Evolutionary conservation across 37 sponge, comb jelly and placozoan genomes (phyloP).

Genomic region (Oscarella lobularis): DNA sequence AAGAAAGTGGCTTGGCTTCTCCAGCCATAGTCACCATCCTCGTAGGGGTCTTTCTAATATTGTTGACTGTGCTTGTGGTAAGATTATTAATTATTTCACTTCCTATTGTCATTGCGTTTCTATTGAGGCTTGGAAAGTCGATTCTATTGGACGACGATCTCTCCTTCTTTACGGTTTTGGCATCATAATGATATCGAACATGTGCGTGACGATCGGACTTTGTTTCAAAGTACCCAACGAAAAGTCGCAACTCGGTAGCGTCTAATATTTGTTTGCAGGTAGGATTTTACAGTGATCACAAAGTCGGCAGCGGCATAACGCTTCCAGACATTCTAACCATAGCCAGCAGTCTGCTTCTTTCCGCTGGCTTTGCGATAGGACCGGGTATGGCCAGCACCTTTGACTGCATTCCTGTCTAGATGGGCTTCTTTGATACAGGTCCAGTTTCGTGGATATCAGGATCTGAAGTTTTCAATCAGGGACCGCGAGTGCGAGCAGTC

Average conservation of each 20-base stretch:
- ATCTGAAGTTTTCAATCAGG: slow-evolving; percentile 38
- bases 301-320: too few relatives aligned
- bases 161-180: slow-evolving; percentile 49
- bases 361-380: slow-evolving; percentile 29
- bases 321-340: slow-evolving; percentile 34
- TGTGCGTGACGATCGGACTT: slow-evolving; percentile 29
- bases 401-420: too few relatives aligned
- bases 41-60: slow-evolving; percentile 17
- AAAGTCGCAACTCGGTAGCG: too few relatives aligned
- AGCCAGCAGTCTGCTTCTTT: slow-evolving; percentile 11
- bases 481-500: slow-evolving; percentile 26
- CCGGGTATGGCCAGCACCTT: too few relatives aligned
- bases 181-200: slow-evolving; percentile 37
- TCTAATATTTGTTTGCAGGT: too few relatives aligned
- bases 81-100: too few relatives aligned
- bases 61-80: slow-evolving; percentile 27
- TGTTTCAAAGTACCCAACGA: slow-evolving; percentile 45
- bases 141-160: slow-evolving; percentile 30
- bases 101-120: too few relatives aligned
- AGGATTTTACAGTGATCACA: too few relatives aligned
- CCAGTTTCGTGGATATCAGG: slow-evolving; percentile 50
- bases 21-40: too few relatives aligned
- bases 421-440: slow-evolving; percentile 22
- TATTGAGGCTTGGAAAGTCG: slow-evolving; percentile 36
- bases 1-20: too few relatives aligned